These are phyloP conservation scores for Sebastes melanostomus DNA, from an alignment of 2,797 vertebrate genomes.

Conservation along the genomic window DNA sequence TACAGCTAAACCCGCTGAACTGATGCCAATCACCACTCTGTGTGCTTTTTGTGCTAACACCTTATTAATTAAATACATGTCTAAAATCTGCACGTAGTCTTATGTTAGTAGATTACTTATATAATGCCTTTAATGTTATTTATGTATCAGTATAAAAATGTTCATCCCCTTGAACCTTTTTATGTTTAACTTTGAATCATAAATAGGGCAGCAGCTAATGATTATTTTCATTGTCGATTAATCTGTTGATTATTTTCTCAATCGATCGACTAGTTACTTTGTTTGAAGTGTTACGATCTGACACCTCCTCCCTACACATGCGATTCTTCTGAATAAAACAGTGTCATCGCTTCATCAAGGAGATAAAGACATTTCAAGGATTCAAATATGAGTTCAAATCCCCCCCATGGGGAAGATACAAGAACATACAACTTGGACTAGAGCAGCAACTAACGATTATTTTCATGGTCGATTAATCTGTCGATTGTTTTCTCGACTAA, in stretches of 20 bases:
- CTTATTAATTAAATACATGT: conserved; percentile 1
- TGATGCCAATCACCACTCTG: conserved; percentile 14
- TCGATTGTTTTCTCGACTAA: neutral
- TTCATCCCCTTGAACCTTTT: neutral
- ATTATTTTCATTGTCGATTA: too few species aligned
- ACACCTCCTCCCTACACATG: too few species aligned
- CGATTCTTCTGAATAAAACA: neutral
- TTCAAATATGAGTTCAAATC: neutral
- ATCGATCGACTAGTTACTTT: too few species aligned
- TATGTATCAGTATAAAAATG: neutral
- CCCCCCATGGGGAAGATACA: neutral
- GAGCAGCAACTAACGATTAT: too few species aligned
- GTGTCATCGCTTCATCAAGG: rapidly evolving
- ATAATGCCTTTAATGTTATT: neutral
- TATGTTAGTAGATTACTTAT: neutral
- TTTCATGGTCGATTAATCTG: too few species aligned
- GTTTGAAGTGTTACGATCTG: too few species aligned
- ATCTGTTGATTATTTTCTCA: too few species aligned
- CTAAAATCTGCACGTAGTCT: neutral
- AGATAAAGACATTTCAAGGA: neutral
- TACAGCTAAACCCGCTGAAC: conserved; percentile 15
- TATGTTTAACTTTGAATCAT: neutral
- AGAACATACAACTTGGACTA: neutral
- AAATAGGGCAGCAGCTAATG: too few species aligned
- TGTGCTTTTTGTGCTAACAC: conserved; percentile 7